phyloP scores from a whole-genome alignment of 35 echinoderm and acorn worm species.

The Patiria miniata region DNA sequence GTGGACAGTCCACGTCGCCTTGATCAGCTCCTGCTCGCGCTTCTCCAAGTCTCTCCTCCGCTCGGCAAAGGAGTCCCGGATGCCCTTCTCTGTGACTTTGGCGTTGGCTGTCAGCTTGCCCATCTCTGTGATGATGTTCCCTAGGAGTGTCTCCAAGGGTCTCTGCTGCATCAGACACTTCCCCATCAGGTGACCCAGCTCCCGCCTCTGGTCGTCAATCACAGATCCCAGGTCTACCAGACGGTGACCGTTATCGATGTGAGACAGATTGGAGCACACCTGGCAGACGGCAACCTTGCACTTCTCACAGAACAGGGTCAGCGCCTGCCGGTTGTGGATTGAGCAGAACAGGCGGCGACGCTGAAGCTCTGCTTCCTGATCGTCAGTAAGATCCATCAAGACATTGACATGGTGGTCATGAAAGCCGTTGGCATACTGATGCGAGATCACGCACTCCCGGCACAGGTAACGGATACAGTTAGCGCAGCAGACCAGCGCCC shows the following conservation, averaged over 20 bases:
- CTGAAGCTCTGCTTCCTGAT: conserved; percentile 13
- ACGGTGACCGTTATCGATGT: conserved; percentile 29
- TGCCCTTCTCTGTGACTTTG: conserved; percentile 22
- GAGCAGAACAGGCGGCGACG: conserved; percentile 42
- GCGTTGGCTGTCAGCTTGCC: conserved; percentile 45
- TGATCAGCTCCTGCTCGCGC: conserved; percentile 39
- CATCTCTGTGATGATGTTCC: conserved; percentile 42
- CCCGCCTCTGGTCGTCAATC: conserved; percentile 26
- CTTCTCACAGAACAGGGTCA: conserved; percentile 55
- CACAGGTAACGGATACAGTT: conserved; percentile 53
- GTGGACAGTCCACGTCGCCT: conserved; percentile 33
- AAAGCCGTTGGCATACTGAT: conserved; percentile 54
- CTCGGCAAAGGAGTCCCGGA: conserved; percentile 27
- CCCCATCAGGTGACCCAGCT: conserved; percentile 44
- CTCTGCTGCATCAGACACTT: conserved; percentile 44
- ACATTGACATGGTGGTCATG: conserved; percentile 47
- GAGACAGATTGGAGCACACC: conserved; percentile 41
- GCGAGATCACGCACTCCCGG: conserved; percentile 54
- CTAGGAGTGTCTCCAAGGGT: conserved; percentile 39
- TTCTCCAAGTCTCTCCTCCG: conserved; percentile 40
- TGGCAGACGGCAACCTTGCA: conserved; percentile 54
- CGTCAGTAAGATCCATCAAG: conserved; percentile 45
- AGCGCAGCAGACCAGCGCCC: conserved; percentile 47
- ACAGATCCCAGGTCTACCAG: conserved; percentile 40
- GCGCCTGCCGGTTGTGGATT: conserved; percentile 48